Base-by-base conservation (phyloP, 2,888 invertebrate species). In the Tricholauxania praeusta region DNA sequence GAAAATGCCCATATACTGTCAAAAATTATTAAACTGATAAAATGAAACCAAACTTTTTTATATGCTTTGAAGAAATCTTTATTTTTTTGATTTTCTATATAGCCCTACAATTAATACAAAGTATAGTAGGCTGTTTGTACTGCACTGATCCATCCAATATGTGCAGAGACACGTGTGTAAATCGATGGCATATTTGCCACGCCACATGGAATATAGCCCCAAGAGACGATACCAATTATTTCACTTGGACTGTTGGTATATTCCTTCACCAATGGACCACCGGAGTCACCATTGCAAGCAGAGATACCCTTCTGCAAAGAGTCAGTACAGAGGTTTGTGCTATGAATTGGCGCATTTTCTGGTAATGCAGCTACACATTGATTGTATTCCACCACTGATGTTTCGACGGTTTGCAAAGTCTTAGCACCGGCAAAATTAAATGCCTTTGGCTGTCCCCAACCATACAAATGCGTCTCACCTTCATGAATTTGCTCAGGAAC, bases 201-300 rank as follows among this genome's bases (percentile, higher is more conserved):
- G 6, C 89, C 89, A 71, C 89, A 89, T 53, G 89, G 89, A 70
- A 87, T 84, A 48, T 80, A 80, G n/a, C 89, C 89, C 89, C 89
- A 89, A 48, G 89, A 89, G n/a, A 89, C 89, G 55, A 89, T 75
- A 73, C 90, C 90, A 70, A 89, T 82, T 53, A 88, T 81, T 65
- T 85, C 80, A 52, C 79, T 63, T 51, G 79, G n/a, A 6, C 77
- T 74, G 51, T 76, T 67, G 0, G 69, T 28, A 7, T 32, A 12
- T 73, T 83, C 82, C 22, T 83, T 78, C 1, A 86, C 84, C 66
- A 87, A 64, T 17, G 87, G 87, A 14, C 87, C 85, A 60, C 87
- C 86, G 47, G 85, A 86, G 76, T 87, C 87, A 14, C 87, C 87
- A 69, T 82, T 86, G 80, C 89, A 89, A 15, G 89, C 89, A 1